phyloP scores from a whole-genome alignment of 2,888 invertebrate genomes.

The Xestia sexstrigata region DNA sequence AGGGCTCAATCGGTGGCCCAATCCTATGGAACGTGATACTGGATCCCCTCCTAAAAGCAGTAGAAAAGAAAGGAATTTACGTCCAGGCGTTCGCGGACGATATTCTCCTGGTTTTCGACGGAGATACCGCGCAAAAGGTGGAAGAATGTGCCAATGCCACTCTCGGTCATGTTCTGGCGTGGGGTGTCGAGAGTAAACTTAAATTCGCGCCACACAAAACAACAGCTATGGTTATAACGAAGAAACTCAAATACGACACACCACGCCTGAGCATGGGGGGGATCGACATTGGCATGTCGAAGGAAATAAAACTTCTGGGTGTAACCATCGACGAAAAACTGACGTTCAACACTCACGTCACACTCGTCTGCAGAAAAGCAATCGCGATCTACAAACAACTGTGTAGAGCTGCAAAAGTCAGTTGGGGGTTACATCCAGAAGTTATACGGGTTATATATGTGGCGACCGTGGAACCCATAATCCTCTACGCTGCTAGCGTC shows the following conservation, averaged over 20 bases:
- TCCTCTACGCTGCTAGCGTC: constrained; percentile 3
- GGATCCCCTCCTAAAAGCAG: neutral
- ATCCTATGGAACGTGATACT: neutral
- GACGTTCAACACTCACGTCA: neutral
- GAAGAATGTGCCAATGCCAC: neutral
- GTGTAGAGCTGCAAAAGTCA: neutral
- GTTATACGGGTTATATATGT: neutral
- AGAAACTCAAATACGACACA: constrained; percentile 1
- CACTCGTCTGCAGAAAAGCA: neutral
- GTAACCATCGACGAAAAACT: constrained; percentile 2
- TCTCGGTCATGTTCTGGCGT: neutral
- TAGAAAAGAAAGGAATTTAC: neutral
- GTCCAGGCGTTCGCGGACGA: neutral
- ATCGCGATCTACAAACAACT: neutral
- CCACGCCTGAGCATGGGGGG: constrained; percentile 8
- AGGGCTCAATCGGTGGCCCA: neutral
- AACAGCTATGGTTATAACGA: neutral
- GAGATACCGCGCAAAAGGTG: neutral
- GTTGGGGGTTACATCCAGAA: neutral
- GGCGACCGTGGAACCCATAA: neutral
- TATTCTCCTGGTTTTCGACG: neutral
- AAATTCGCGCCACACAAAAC: constrained; percentile 12
- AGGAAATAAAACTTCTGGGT: neutral
- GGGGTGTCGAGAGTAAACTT: neutral
- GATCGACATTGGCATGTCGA: neutral